phyloP scores from a whole-genome alignment of 1,140 invertebrate genomes.

The Wiebesia pumilae region DNA sequence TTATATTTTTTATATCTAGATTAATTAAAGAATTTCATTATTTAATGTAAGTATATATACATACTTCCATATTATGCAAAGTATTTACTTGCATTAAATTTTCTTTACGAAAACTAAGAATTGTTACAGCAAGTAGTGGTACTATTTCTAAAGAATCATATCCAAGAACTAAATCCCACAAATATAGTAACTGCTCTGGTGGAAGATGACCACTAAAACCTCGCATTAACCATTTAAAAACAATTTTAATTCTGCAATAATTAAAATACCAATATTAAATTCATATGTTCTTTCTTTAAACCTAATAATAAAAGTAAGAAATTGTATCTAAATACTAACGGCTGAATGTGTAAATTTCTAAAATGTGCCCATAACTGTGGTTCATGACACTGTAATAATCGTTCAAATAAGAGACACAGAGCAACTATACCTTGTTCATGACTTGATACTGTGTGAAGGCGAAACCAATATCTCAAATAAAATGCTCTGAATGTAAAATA shows the following conservation, averaged over 20 bases:
- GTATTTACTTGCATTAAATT: slow-evolving; percentile 93
- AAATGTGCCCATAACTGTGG: slow-evolving; percentile 94
- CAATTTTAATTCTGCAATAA: slow-evolving; percentile 84
- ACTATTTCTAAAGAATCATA: slow-evolving; percentile 94
- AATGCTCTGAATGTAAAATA: slow-evolving; percentile 94
- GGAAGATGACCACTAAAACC: slow-evolving; percentile 95
- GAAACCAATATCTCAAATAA: slow-evolving; percentile 93
- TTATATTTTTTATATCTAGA: slow-evolving; percentile 30
- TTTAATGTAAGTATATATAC: neutral
- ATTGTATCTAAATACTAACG: slow-evolving; percentile 81
- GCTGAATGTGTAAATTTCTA: slow-evolving; percentile 88
- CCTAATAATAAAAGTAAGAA: neutral
- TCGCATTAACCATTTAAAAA: slow-evolving; percentile 96
- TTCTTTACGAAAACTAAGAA: slow-evolving; percentile 93
- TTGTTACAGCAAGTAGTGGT: slow-evolving; percentile 89
- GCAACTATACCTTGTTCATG: slow-evolving; percentile 92
- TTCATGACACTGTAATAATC: slow-evolving; percentile 92
- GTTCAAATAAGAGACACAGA: slow-evolving; percentile 90
- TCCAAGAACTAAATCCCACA: slow-evolving; percentile 95
- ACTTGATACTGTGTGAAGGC: slow-evolving; percentile 92
- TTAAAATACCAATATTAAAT: slow-evolving; percentile 34
- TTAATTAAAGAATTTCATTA: neutral
- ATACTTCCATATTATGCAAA: slow-evolving; percentile 87
- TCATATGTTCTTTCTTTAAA: neutral
- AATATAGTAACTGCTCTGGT: slow-evolving; percentile 90